A percentile compares a stretch with the other conserved stretches of the same genome.
These are phyloP conservation scores for Dolichoris vasculosae DNA, from an alignment of 1,140 invertebrate genomes.

Conservation along the genomic window DNA sequence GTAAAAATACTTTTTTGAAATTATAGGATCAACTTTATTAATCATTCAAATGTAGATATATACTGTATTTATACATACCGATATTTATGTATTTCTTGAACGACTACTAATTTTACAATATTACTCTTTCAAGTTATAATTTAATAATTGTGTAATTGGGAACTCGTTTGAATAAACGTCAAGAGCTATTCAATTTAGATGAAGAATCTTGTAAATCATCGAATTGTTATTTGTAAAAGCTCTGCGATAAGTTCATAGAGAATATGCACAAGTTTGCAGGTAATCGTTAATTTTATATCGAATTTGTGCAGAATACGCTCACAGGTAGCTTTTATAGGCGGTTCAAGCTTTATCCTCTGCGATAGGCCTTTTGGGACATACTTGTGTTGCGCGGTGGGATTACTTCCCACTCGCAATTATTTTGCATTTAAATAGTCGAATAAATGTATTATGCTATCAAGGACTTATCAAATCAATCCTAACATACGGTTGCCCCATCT, in stretches of 20 bases:
- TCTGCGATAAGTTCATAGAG: background rate
- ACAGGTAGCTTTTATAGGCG: background rate
- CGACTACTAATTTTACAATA: background rate
- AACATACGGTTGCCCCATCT: no score
- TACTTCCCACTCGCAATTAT: background rate
- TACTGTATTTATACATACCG: background rate
- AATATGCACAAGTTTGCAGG: background rate
- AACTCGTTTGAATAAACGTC: background rate
- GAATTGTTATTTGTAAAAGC: background rate
- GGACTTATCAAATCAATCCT: no score
- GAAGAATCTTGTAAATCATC: background rate
- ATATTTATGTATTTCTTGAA: background rate
- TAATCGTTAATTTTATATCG: background rate
- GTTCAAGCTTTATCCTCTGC: background rate
- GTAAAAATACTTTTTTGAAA: no score
- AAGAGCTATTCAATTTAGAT: background rate
- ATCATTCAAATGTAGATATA: background rate
- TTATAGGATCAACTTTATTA: no score
- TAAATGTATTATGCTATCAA: no score
- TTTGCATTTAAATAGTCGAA: no score
- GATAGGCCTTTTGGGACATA: slow-evolving; percentile 20
- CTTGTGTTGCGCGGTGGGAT: background rate
- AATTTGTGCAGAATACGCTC: background rate
- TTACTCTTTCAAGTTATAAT: background rate
- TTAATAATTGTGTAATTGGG: background rate